phyloP scores from a whole-genome alignment of 2,888 invertebrate species.

The Apamea epomidion region DNA sequence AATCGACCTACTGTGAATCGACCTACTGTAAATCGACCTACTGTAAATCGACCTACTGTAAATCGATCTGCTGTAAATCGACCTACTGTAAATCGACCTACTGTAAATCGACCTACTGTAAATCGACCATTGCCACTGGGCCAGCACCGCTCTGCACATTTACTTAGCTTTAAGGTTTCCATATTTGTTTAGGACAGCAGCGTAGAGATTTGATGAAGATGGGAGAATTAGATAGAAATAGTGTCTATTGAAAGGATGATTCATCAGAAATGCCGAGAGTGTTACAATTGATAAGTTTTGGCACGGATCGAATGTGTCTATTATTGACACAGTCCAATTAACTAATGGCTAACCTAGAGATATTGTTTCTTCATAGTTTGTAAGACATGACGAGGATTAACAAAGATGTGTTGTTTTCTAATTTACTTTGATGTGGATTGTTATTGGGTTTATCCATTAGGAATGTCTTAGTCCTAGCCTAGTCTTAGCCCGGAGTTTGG shows the following conservation, averaged over 20 bases:
- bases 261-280: conserved; percentile 15
- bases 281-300: conserved; percentile 35
- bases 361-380: conserved; percentile 34
- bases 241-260: background rate
- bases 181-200: background rate
- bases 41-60: background rate
- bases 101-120: background rate
- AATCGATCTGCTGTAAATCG: too few species aligned
- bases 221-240: background rate
- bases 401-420: background rate
- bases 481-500: too few species aligned
- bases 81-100: background rate
- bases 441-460: background rate
- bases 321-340: conserved; percentile 49
- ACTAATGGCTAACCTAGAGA: conserved; percentile 42
- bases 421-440: background rate
- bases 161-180: background rate
- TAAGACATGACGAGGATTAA: background rate
- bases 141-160: too few species aligned
- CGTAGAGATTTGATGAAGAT: background rate
- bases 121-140: background rate
- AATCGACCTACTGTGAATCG: background rate
- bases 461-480: background rate
- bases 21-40: background rate
- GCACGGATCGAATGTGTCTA: conserved; percentile 48